A percentile compares a stretch with the other conserved stretches of the same genome.
Conservation (phyloP, 1,140 invertebrate genomes). For the Pseudomyrmex pallidus region DNA sequence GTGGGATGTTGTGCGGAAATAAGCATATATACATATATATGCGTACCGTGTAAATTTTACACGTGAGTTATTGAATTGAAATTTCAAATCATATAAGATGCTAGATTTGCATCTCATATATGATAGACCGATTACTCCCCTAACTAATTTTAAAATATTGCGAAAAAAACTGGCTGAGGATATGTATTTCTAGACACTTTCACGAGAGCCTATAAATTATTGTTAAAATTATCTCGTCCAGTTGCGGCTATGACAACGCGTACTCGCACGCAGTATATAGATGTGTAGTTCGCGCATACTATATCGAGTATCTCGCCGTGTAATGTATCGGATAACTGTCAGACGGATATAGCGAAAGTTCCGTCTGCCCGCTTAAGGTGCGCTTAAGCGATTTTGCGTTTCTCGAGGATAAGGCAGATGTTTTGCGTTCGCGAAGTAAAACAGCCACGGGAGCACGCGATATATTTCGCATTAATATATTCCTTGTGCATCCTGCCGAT, state of each 20-base stretch:
- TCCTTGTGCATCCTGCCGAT: conserved; percentile 43
- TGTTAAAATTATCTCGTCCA: conserved; percentile 67
- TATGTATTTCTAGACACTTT: too few species aligned
- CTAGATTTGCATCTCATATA: too few species aligned
- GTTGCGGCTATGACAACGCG: conserved; percentile 1
- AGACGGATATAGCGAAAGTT: conserved; percentile 67
- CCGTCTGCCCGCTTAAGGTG: conserved; percentile 38
- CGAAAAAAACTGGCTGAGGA: too few species aligned
- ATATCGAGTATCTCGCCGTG: conserved; percentile 50
- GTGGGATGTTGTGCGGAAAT: too few species aligned
- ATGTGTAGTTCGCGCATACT: conserved; percentile 54
- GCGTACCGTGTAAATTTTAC: too few species aligned
- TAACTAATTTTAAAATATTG: too few species aligned
- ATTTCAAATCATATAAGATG: too few species aligned
- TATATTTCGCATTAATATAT: conserved; percentile 56
- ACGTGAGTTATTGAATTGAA: too few species aligned
- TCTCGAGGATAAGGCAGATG: conserved; percentile 59
- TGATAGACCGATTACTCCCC: too few species aligned
- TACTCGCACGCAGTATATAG: conserved; percentile 41
- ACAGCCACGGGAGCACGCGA: conserved; percentile 7
- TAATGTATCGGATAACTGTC: conserved; percentile 71
- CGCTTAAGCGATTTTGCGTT: conserved; percentile 59
- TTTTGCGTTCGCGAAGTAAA: conserved; percentile 40
- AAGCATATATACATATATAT: too few species aligned
- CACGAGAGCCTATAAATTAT: too few species aligned